Base-by-base conservation (phyloP, 2,797 vertebrate species). In the Helicolenus hilgendorfi region DNA sequence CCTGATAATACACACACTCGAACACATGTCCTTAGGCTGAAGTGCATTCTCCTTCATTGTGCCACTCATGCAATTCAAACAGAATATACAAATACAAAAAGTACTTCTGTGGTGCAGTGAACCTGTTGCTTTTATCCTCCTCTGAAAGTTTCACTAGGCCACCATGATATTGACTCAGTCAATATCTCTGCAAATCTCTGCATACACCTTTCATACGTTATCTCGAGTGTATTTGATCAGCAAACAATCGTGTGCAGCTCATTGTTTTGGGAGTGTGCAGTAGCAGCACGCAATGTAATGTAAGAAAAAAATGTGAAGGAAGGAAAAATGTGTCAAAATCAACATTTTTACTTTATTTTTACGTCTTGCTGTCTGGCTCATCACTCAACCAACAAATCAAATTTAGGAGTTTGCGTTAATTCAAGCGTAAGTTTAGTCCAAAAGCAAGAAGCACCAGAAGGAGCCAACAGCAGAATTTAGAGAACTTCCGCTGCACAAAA, bases 321-420 rank as follows among this genome's bases (percentile, higher is more conserved):
- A 77, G 9, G 59, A 24, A 63, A 31, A 31, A 58, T 4, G 2
- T 1, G 4, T 27, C 45, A 45, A 65, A 72, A 76, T 75, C 27
- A 15, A 53, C 20, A 53, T 82, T 72, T 67, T 15, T 14, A 49
- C 5, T 71, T 15, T 15, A 3, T 72, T 65, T 2, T 14, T 38
- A 11, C 53, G 33, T 78, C 3, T n/a, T 63, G 56, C 56, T 36
- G 60, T 79, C 45, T 72, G 67, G 11, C 33, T 79, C 59, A 73
- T 71, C 78, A 41, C 27, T 88, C 53, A 93, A 91, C 29, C 70
- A 88, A 76, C 26, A 85, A 93, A 92, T 92, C 22, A n/a, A 68
- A 83, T 88, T 79, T 60, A 35, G 41, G 41, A 79, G 65, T 86
- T 81, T 75, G 62, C 1, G 29, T 83, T 84, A 33, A 83, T 78